phyloP scores from a whole-genome alignment of 2,113 vertebrate species.

The Odocoileus virginianus region DNA sequence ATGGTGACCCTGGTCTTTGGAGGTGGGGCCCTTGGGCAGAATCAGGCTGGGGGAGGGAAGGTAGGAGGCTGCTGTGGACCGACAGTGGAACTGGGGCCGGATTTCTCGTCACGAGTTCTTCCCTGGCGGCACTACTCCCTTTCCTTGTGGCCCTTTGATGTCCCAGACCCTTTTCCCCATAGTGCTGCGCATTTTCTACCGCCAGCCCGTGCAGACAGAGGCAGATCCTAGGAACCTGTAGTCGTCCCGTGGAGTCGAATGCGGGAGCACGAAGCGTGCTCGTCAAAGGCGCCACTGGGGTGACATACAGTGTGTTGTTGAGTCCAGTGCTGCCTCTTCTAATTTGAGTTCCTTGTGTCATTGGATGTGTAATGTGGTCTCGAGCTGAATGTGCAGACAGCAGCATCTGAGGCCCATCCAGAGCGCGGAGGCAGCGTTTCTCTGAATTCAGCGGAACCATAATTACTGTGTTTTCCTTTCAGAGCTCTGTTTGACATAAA shows the following conservation, averaged over 20 bases:
- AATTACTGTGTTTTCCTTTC: slow-evolving; percentile 74
- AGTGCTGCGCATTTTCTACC: accelerated
- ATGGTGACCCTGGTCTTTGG: not conserved
- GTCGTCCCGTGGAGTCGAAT: not conserved
- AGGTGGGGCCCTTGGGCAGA: not conserved
- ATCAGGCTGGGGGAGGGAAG: not conserved
- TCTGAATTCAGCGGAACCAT: slow-evolving; percentile 68
- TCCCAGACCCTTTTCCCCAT: not conserved
- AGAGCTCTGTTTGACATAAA: slow-evolving; percentile 73
- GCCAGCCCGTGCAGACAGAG: not conserved
- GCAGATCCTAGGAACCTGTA: not conserved
- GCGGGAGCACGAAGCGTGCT: not conserved
- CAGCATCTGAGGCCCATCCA: slow-evolving; percentile 65
- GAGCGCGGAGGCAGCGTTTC: slow-evolving; percentile 63
- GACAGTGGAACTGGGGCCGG: not conserved
- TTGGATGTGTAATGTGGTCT: not conserved
- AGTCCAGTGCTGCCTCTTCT: not conserved
- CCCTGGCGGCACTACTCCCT: not conserved
- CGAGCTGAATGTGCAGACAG: slow-evolving; percentile 54
- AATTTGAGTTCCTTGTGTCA: slow-evolving; percentile 20
- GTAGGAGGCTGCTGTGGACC: not conserved
- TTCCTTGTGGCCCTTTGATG: not conserved
- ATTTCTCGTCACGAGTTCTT: not conserved
- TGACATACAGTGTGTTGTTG: not conserved
- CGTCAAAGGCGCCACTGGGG: accelerated